A percentile compares a stretch with the other conserved stretches of the same genome.
Evolutionary conservation across 2,113 vertebrate species (phyloP).

Genomic region (Nothobranchius furzeri): DNA sequence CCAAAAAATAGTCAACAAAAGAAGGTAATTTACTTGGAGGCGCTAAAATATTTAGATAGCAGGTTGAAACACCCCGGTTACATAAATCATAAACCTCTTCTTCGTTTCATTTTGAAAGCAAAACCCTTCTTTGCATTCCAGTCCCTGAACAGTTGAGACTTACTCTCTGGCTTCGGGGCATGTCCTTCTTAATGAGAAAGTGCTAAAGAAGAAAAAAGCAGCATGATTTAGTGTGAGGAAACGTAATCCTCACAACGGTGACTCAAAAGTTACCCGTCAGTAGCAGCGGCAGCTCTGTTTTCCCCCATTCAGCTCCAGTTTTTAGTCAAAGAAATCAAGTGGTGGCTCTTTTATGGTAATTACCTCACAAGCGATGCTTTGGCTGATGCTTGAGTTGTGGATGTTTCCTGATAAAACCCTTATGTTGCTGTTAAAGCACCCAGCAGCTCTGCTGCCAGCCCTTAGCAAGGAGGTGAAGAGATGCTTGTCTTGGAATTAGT

Average conservation of each 20-base stretch:
- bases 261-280: neutral
- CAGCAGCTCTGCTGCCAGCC: constrained; percentile 40
- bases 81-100: constrained; percentile 18
- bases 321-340: constrained; percentile 38
- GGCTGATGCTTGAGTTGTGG: constrained; percentile 23
- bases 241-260: constrained; percentile 26
- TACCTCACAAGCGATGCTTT: constrained; percentile 20
- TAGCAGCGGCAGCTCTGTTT: constrained; percentile 1
- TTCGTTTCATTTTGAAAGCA: constrained; percentile 3
- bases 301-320: constrained; percentile 9
- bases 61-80: neutral
- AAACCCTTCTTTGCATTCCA: constrained; percentile 22
- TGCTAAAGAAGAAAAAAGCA: constrained; percentile 11
- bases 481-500: constrained; percentile 67
- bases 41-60: constrained; percentile 1
- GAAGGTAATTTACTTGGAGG: neutral
- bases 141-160: constrained; percentile 16
- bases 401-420: constrained; percentile 40
- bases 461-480: constrained; percentile 56
- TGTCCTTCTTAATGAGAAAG: constrained; percentile 26
- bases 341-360: constrained; percentile 22
- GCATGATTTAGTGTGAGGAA: constrained; percentile 21
- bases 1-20: neutral
- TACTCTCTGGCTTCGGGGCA: constrained; percentile 24
- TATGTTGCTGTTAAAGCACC: constrained; percentile 46